A percentile compares a stretch with the other conserved stretches of the same genome.
These are phyloP conservation scores for Lycocerus yunnanus DNA, from an alignment of 2,888 invertebrate species.

Conservation along the genomic window DNA sequence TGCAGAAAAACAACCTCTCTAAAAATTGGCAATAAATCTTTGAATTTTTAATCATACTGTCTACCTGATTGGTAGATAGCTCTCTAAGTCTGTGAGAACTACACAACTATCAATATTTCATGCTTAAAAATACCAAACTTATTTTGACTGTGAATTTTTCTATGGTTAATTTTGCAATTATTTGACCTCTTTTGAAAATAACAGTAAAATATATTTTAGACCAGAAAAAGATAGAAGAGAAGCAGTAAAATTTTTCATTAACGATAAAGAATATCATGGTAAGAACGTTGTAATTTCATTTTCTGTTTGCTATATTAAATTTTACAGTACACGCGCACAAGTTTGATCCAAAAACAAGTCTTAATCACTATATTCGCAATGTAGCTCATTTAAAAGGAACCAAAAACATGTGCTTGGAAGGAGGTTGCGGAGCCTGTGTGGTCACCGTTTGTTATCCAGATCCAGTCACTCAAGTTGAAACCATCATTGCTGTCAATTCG, in stretches of 20 bases:
- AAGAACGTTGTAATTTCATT: not conserved
- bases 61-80: too few species aligned
- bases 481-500: conserved; percentile 67
- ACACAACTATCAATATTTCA: too few species aligned
- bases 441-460: conserved; percentile 59
- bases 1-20: too few species aligned
- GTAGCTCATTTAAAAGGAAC: conserved; percentile 68
- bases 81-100: too few species aligned
- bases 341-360: conserved; percentile 59
- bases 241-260: not conserved
- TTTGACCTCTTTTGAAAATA: too few species aligned
- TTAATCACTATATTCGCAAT: conserved; percentile 68
- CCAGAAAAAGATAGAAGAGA: not conserved
- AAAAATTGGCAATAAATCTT: too few species aligned
- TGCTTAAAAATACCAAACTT: too few species aligned
- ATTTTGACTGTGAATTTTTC: too few species aligned
- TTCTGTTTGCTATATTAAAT: not conserved
- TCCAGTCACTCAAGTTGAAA: conserved; percentile 57
- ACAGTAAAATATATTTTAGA: too few species aligned
- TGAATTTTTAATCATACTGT: too few species aligned
- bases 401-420: conserved; percentile 74
- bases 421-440: conserved; percentile 73
- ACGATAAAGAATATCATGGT: not conserved
- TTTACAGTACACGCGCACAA: conserved; percentile 48
- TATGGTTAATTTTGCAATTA: too few species aligned